phyloP scores from a whole-genome alignment of 2,888 invertebrate genomes.

The Globia sparganii region DNA sequence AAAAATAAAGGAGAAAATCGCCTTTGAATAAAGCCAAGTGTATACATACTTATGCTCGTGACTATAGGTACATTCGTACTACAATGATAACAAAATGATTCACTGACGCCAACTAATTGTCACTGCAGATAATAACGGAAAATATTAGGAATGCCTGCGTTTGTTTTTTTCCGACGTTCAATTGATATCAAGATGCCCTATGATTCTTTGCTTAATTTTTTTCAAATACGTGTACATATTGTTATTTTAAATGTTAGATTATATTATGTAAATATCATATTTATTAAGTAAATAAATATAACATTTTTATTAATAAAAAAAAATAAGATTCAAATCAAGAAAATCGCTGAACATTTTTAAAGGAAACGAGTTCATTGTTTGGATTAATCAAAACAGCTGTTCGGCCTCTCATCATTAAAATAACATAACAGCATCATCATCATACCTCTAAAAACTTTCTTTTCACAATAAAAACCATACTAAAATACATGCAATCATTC shows the following conservation, averaged over 20 bases:
- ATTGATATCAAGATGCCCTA: neutral
- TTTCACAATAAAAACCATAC: too few species aligned
- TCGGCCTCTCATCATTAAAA: neutral
- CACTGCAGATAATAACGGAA: constrained; percentile 36
- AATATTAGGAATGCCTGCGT: constrained; percentile 18
- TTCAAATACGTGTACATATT: too few species aligned
- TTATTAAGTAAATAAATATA: too few species aligned
- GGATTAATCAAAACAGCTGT: neutral
- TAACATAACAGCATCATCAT: neutral
- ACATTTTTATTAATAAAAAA: too few species aligned
- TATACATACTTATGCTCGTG: too few species aligned
- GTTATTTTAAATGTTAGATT: too few species aligned
- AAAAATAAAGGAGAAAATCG: too few species aligned
- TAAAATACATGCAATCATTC: too few species aligned
- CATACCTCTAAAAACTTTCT: too few species aligned
- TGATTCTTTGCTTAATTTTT: too few species aligned
- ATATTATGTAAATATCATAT: too few species aligned
- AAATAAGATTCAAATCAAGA: neutral
- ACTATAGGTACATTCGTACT: constrained; percentile 6
- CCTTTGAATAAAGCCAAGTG: too few species aligned
- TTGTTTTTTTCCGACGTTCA: constrained; percentile 25
- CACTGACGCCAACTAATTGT: constrained; percentile 22
- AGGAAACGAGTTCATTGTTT: neutral
- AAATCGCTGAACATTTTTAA: neutral
- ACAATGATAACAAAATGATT: constrained; percentile 38